A percentile compares a stretch with the other conserved stretches of the same genome.
Evolutionary conservation across 2,113 vertebrate species (phyloP).

Genomic region (Pyxicephalus adspersus): DNA sequence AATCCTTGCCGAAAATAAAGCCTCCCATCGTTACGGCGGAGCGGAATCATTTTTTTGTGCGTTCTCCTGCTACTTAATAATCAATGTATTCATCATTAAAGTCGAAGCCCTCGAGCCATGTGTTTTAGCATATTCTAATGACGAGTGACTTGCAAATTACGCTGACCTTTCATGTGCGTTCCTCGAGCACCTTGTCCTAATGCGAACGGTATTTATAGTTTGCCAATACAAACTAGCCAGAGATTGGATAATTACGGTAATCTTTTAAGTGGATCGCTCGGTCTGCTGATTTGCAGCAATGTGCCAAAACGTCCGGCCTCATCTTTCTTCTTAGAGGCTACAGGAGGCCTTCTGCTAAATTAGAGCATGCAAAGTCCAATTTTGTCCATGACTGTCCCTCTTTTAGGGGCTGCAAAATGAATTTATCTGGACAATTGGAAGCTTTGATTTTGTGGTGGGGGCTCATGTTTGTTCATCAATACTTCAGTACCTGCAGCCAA

Average conservation of each 20-base stretch:
- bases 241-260: slow-evolving; percentile 89
- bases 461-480: no score
- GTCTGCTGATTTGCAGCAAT: slow-evolving; percentile 80
- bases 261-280: slow-evolving; percentile 85
- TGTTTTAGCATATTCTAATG: slow-evolving; percentile 95
- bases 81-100: slow-evolving; percentile 95
- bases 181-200: slow-evolving; percentile 89
- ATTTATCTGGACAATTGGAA: no score
- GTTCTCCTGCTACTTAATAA: slow-evolving; percentile 90
- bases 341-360: slow-evolving; percentile 67
- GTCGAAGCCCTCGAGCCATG: slow-evolving; percentile 86
- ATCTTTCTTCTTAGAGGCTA: slow-evolving; percentile 81
- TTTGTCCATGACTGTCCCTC: no score
- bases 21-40: slow-evolving; percentile 78
- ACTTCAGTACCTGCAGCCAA: no score
- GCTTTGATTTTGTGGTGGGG: no score
- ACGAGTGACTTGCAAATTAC: slow-evolving; percentile 90
- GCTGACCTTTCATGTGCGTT: slow-evolving; percentile 91
- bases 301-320: slow-evolving; percentile 75
- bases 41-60: slow-evolving; percentile 83
- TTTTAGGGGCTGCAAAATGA: no score
- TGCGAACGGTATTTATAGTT: slow-evolving; percentile 88
- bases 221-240: slow-evolving; percentile 87
- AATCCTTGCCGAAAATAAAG: slow-evolving; percentile 87
- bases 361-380: slow-evolving; percentile 57